Evolutionary conservation across 2,113 vertebrate species (phyloP).

Genomic region (Vanacampus margaritifer): DNA sequence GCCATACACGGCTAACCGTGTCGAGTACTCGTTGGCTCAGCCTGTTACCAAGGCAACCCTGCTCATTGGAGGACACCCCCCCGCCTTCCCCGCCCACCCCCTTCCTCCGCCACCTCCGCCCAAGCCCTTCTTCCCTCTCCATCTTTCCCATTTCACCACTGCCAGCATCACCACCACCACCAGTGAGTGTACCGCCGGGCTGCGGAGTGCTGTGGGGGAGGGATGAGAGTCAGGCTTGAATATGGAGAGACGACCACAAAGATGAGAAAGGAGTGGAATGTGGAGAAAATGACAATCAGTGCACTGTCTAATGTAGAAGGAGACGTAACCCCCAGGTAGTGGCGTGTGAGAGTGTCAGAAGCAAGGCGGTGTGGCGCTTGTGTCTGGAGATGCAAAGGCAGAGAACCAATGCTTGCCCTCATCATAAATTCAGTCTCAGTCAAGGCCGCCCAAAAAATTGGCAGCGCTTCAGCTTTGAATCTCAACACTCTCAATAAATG

Average conservation of each 20-base stretch:
- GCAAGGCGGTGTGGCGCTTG: constrained; percentile 16
- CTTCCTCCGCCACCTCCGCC: constrained; percentile 31
- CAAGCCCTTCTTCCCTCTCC: constrained; percentile 32
- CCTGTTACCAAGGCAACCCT: constrained; percentile 64
- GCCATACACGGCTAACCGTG: constrained; percentile 52
- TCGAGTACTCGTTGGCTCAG: constrained; percentile 56
- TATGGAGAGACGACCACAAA: constrained; percentile 32
- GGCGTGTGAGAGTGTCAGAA: constrained; percentile 6
- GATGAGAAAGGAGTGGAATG: constrained; percentile 26
- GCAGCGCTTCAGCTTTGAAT: constrained; percentile 32
- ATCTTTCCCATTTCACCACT: constrained; percentile 49
- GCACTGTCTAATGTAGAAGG: neutral
- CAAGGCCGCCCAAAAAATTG: constrained; percentile 43
- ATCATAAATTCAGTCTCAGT: constrained; percentile 42
- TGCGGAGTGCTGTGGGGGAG: constrained; percentile 41
- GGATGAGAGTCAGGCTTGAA: constrained; percentile 26
- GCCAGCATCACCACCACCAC: constrained; percentile 32
- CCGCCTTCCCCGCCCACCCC: constrained; percentile 4
- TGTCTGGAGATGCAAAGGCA: constrained; percentile 18
- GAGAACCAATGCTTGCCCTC: constrained; percentile 32
- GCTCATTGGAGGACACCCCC: constrained; percentile 43
- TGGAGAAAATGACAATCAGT: constrained; percentile 13
- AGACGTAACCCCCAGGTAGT: neutral
- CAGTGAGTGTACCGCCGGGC: constrained; percentile 26
- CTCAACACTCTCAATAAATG: constrained; percentile 36